phyloP scores from a whole-genome alignment of 2,888 invertebrate species.

The Polylopha cassiicola region DNA sequence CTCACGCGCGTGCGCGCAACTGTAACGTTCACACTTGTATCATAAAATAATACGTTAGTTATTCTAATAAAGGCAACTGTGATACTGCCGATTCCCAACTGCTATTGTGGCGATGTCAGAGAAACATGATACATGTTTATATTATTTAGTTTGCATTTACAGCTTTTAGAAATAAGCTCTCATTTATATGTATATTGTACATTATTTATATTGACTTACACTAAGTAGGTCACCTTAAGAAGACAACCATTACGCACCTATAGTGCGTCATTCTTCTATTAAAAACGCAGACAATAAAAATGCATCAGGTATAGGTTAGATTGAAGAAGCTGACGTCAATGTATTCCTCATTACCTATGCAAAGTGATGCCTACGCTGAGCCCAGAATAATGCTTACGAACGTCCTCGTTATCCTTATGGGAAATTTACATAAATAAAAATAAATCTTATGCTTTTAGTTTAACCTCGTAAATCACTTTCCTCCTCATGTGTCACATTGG shows the following conservation, averaged over 20 bases:
- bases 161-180: too few relatives aligned
- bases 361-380: slow-evolving; percentile 11
- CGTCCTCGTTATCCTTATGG: slow-evolving; percentile 5
- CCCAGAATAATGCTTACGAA: slow-evolving; percentile 5
- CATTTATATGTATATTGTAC: too few relatives aligned
- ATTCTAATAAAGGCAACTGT: slow-evolving; percentile 3
- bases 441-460: too few relatives aligned
- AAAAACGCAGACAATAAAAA: too few relatives aligned
- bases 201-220: too few relatives aligned
- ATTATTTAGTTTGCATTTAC: too few relatives aligned
- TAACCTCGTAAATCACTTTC: too few relatives aligned
- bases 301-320: background rate
- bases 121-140: too few relatives aligned
- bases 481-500: too few relatives aligned
- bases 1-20: slow-evolving; percentile 4
- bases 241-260: too few relatives aligned
- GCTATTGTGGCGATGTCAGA: slow-evolving; percentile 1
- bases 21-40: slow-evolving; percentile 11
- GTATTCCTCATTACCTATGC: slow-evolving; percentile 12
- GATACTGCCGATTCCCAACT: slow-evolving; percentile 13
- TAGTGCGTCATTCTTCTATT: too few relatives aligned
- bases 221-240: too few relatives aligned
- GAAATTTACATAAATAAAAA: slow-evolving; percentile 14
- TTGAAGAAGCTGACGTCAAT: slow-evolving; percentile 3
- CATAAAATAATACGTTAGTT: slow-evolving; percentile 5